Conservation (phyloP, 2,888 invertebrate genomes). For the Xylocampa areola region DNA sequence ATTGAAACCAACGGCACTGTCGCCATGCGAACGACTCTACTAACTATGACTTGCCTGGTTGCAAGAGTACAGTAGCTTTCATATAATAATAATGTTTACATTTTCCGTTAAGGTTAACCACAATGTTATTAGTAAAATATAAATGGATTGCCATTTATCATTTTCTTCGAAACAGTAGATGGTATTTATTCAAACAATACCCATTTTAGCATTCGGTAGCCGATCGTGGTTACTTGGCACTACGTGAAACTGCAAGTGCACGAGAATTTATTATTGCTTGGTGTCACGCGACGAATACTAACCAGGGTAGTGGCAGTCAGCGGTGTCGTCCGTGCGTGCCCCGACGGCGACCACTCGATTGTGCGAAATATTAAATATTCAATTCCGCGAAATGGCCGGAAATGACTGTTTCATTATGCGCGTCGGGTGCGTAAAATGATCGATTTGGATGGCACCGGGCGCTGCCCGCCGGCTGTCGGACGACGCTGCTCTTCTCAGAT, state of each 20-base stretch:
- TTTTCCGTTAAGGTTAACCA: conserved; percentile 19
- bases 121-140: conserved; percentile 28
- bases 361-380: conserved; percentile 80
- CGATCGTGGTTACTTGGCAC: conserved; percentile 83
- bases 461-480: conserved; percentile 57
- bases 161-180: conserved; percentile 55
- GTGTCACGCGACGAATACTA: conserved; percentile 83
- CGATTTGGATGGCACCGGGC: conserved; percentile 78
- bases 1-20: conserved; percentile 47
- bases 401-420: conserved; percentile 84
- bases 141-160: conserved; percentile 51
- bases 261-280: conserved; percentile 85
- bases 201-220: conserved; percentile 84
- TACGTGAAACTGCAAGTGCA: conserved; percentile 88
- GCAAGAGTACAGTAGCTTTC: conserved; percentile 14
- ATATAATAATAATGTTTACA: conserved; percentile 9
- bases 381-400: conserved; percentile 85
- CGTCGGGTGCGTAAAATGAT: conserved; percentile 82
- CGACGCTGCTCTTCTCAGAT: conserved; percentile 62
- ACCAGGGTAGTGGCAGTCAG: conserved; percentile 68
- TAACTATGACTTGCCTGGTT: conserved; percentile 3
- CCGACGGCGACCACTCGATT: conserved; percentile 71
- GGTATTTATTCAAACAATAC: conserved; percentile 72
- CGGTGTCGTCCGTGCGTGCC: conserved; percentile 72
- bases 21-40: conserved; percentile 36